Conservation (phyloP, 2,888 invertebrate species). For the Sepiola atlantica region DNA sequence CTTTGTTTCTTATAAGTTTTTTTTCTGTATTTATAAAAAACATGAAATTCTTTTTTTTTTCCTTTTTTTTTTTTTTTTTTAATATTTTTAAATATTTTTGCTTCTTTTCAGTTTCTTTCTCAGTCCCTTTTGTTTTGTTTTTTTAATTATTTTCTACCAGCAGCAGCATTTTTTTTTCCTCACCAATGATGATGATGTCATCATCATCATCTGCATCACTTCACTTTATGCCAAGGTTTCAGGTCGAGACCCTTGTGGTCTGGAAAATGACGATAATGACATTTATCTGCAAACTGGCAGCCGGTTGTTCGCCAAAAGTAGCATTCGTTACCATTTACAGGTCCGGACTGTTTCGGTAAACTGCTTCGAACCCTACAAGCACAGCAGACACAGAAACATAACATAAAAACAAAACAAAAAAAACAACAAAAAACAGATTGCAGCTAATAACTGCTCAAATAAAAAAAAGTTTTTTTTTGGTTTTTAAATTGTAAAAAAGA, state of each 20-base stretch:
- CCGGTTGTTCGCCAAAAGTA: conserved; percentile 77
- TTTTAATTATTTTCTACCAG: not conserved
- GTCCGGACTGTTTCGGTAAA: conserved; percentile 70
- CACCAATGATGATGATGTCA: not conserved
- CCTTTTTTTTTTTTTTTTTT: not conserved
- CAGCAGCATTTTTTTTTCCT: not conserved
- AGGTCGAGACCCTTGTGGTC: conserved; percentile 75
- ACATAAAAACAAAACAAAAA: not conserved
- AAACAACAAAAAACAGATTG: not conserved
- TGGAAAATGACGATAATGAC: conserved; percentile 74
- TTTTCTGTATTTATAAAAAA: no score
- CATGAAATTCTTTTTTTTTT: no score
- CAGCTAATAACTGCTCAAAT: not conserved
- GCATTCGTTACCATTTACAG: conserved; percentile 76
- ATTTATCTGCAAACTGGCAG: conserved; percentile 75
- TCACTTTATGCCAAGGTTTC: conserved; percentile 75
- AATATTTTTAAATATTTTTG: not conserved
- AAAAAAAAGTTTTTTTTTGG: not conserved
- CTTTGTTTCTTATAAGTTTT: not conserved
- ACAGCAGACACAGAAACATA: not conserved
- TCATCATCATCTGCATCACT: not conserved
- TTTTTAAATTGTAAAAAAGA: no score
- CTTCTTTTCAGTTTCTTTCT: not conserved
- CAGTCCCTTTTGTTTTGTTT: not conserved
- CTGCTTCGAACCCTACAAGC: conserved; percentile 53